A percentile compares a stretch with the other conserved stretches of the same genome.
These are phyloP conservation scores for Gallinago stenura DNA, from an alignment of 2,797 vertebrate species.

Conservation along the genomic window DNA sequence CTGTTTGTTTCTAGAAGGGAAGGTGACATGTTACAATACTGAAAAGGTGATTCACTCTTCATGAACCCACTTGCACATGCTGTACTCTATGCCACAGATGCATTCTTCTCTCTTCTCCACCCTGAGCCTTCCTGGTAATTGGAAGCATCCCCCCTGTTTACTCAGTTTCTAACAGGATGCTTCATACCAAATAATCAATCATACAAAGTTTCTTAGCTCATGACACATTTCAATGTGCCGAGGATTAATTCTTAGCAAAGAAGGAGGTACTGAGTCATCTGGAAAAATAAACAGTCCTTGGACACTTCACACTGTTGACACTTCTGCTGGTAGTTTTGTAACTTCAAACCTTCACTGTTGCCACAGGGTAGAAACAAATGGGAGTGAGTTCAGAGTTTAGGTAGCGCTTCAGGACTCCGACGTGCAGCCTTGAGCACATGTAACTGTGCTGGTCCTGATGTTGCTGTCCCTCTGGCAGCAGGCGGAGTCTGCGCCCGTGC, in stretches of 20 bases:
- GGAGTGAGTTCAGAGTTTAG: neutral
- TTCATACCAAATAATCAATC: constrained; percentile 49
- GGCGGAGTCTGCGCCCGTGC: neutral
- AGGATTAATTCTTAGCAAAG: constrained; percentile 13
- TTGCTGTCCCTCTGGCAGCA: neutral
- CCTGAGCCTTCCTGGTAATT: neutral
- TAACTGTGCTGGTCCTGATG: fast-evolving
- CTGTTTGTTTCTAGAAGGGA: neutral
- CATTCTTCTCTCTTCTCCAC: constrained; percentile 7
- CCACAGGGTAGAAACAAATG: neutral
- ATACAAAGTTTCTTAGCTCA: neutral
- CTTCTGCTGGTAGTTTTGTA: constrained; percentile 5
- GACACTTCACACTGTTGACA: neutral
- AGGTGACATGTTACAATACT: neutral
- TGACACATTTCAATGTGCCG: constrained; percentile 27
- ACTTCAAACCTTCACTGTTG: constrained; percentile 45
- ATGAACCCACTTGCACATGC: neutral
- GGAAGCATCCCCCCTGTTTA: constrained; percentile 22
- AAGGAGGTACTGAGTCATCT: constrained; percentile 50
- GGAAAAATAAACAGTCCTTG: constrained; percentile 60
- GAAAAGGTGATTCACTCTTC: neutral
- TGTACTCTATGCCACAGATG: neutral
- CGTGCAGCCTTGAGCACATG: neutral
- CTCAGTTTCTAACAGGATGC: constrained; percentile 19
- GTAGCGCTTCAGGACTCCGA: neutral